Percentiles rank a stretch among this genome's conserved stretches.
phyloP scores from a whole-genome alignment of 53 echinoderm and acorn worm genomes.

The Glandiceps talaboti region DNA sequence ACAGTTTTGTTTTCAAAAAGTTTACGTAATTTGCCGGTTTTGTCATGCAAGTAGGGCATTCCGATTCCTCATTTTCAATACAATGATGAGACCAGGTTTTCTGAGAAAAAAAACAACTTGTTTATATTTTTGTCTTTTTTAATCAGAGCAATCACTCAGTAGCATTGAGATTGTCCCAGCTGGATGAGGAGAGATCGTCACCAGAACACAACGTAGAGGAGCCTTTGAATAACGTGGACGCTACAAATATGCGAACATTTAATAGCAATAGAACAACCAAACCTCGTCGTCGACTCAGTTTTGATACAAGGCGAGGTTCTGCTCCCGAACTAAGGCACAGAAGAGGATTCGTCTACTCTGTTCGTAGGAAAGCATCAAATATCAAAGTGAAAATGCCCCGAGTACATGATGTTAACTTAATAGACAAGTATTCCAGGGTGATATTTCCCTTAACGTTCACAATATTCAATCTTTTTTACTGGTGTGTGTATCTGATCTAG shows the following conservation, averaged over 20 bases:
- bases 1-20: no score
- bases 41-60: no score
- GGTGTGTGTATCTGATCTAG: neutral
- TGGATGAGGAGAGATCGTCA: constrained; percentile 13
- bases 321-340: neutral
- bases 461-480: neutral
- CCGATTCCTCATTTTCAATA: no score
- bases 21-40: no score
- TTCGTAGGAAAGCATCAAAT: neutral
- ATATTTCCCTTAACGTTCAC: neutral
- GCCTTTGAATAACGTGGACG: neutral
- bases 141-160: constrained; percentile 36
- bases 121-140: no score
- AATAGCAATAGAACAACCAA: neutral
- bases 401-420: neutral
- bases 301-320: neutral
- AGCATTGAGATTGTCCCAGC: constrained; percentile 40
- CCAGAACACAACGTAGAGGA: neutral
- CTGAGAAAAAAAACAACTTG: no score
- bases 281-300: neutral
- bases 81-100: no score
- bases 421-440: neutral
- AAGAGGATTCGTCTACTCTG: neutral
- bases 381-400: neutral
- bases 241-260: neutral